Evolutionary conservation across 2,888 invertebrate species (phyloP).

Genomic region (Amphimallon solstitiale): DNA sequence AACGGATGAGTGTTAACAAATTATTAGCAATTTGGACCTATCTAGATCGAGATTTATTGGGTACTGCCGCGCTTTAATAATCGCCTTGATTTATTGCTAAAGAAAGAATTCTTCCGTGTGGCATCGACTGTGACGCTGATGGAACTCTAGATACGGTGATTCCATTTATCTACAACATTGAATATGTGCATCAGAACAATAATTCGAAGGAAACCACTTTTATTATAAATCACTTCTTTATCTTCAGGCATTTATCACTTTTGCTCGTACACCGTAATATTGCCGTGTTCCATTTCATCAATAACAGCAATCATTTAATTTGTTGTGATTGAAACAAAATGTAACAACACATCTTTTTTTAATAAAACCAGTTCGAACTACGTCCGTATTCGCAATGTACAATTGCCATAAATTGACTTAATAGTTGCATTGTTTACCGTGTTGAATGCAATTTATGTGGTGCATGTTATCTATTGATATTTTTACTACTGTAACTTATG

Average conservation of each 20-base stretch:
- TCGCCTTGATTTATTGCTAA: constrained; percentile 44
- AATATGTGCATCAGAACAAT: constrained; percentile 32
- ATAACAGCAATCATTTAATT: constrained; percentile 20
- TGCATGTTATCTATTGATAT: no score
- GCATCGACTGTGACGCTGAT: constrained; percentile 41
- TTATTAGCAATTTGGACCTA: constrained; percentile 34
- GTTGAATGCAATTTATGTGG: no score
- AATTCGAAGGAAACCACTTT: constrained; percentile 38
- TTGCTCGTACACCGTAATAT: constrained; percentile 22
- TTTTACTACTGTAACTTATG: no score
- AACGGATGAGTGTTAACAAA: constrained; percentile 24
- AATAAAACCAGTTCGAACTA: no score
- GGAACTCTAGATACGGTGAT: constrained; percentile 40
- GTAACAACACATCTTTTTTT: no score
- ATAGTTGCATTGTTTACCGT: no score
- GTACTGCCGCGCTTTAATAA: constrained; percentile 43
- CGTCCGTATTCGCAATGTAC: no score
- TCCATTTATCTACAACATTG: constrained; percentile 25
- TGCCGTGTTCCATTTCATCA: constrained; percentile 12
- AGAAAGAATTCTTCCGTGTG: constrained; percentile 45
- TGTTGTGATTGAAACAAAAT: neutral
- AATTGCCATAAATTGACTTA: no score
- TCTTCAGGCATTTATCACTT: constrained; percentile 35
- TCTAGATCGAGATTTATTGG: constrained; percentile 34
- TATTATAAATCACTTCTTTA: constrained; percentile 40